phyloP scores from a whole-genome alignment of 1,140 invertebrate species.

The Lasioglossum albipes region DNA sequence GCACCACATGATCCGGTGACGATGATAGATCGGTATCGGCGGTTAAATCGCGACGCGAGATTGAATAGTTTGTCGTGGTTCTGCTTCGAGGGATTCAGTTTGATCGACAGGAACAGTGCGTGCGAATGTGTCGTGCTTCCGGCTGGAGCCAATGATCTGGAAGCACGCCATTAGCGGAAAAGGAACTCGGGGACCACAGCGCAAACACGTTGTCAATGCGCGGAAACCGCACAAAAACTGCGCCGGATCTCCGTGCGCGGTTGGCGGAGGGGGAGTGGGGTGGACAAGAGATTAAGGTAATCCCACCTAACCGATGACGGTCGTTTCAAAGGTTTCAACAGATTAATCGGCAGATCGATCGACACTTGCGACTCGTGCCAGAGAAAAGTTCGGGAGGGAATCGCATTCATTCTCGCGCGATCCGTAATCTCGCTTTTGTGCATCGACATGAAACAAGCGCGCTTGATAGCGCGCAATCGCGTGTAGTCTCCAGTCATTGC shows the following conservation, averaged over 20 bases:
- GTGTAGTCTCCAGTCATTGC: background rate
- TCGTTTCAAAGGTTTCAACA: constrained; percentile 76
- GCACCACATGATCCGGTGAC: too few species aligned
- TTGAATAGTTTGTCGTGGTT: background rate
- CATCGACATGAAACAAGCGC: background rate
- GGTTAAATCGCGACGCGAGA: background rate
- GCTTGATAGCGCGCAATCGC: background rate
- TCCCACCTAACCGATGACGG: constrained; percentile 74
- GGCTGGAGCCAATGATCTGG: background rate
- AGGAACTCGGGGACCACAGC: background rate
- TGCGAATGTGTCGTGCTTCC: background rate
- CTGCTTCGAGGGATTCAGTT: background rate
- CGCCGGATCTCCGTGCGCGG: constrained; percentile 19
- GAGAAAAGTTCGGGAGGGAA: background rate
- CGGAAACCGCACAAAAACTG: constrained; percentile 73
- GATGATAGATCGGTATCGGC: too few species aligned
- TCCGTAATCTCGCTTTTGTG: constrained; percentile 8
- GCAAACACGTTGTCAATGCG: constrained; percentile 60
- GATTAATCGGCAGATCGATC: constrained; percentile 73
- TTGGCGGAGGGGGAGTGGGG: background rate
- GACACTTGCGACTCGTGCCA: constrained; percentile 9
- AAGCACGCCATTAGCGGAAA: constrained; percentile 7
- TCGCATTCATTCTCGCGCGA: background rate
- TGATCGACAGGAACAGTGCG: background rate
- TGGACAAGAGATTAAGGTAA: constrained; percentile 73